Percentiles rank a stretch among this genome's conserved stretches.
Conservation (phyloP, 2,113 vertebrate genomes). For the Glaucomys volans region DNA sequence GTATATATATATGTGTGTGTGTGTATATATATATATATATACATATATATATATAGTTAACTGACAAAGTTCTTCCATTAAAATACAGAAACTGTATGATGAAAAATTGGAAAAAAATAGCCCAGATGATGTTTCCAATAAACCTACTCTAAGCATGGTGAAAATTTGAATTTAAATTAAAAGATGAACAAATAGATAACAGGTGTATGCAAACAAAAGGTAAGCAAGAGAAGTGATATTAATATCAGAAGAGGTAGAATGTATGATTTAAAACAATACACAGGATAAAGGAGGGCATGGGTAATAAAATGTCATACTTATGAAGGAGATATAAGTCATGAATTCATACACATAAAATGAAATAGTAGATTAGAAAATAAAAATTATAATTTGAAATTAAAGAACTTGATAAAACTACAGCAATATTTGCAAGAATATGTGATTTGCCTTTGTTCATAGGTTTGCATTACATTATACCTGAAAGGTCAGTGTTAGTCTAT, state of each 20-base stretch:
- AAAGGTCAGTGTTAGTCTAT: neutral
- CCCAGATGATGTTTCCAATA: neutral
- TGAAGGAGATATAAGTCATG: neutral
- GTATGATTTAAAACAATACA: slow-evolving; percentile 51
- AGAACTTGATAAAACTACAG: neutral
- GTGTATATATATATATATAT: too few relatives aligned
- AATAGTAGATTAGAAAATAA: neutral
- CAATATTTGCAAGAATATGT: neutral
- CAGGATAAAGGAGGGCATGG: neutral
- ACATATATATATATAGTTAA: too few relatives aligned
- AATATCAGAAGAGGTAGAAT: neutral
- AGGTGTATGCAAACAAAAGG: neutral
- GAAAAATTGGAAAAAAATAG: neutral
- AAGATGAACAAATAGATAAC: neutral
- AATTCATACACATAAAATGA: neutral
- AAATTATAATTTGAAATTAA: neutral
- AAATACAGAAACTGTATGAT: neutral
- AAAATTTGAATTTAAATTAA: slow-evolving; percentile 55
- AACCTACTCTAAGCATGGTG: neutral
- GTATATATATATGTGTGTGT: neutral
- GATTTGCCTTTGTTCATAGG: neutral
- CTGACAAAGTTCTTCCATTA: neutral
- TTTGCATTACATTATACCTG: neutral
- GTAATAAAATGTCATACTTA: neutral
- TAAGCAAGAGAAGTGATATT: neutral